These are phyloP conservation scores for Xanthia icteritia DNA, from an alignment of 2,888 invertebrate species.

Conservation along the genomic window DNA sequence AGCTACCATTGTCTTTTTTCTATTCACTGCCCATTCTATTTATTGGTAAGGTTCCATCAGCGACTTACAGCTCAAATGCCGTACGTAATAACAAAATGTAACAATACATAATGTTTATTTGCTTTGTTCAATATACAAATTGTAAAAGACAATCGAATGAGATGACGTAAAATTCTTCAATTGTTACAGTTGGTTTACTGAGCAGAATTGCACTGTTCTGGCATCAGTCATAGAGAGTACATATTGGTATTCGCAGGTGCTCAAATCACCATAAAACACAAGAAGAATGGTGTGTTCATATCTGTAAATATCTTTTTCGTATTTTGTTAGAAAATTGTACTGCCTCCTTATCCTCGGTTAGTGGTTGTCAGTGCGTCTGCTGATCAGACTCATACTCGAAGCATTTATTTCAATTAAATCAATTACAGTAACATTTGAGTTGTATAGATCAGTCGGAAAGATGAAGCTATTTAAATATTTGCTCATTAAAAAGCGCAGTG, in stretches of 20 bases:
- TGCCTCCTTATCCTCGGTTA: accelerated
- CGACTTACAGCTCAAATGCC: not conserved
- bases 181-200: not conserved
- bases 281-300: constrained; percentile 9
- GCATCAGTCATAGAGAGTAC: no score
- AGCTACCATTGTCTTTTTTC: not conserved
- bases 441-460: not conserved
- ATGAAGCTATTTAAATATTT: not conserved
- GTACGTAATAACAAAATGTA: constrained; percentile 3
- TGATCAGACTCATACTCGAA: not conserved
- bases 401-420: not conserved
- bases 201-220: not conserved
- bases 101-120: constrained; percentile 27
- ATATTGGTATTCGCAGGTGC: not conserved
- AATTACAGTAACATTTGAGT: not conserved
- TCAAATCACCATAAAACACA: not conserved
- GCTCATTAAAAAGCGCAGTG: not conserved
- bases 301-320: constrained; percentile 12
- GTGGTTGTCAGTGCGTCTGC: not conserved
- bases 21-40: not conserved
- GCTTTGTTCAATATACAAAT: constrained; percentile 13
- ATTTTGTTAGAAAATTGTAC: not conserved
- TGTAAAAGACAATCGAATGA: constrained; percentile 8
- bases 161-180: not conserved
- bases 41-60: not conserved